A percentile compares a stretch with the other conserved stretches of the same genome.
Conservation (phyloP, 2,797 vertebrate species). For the Xenentodon cancila region DNA sequence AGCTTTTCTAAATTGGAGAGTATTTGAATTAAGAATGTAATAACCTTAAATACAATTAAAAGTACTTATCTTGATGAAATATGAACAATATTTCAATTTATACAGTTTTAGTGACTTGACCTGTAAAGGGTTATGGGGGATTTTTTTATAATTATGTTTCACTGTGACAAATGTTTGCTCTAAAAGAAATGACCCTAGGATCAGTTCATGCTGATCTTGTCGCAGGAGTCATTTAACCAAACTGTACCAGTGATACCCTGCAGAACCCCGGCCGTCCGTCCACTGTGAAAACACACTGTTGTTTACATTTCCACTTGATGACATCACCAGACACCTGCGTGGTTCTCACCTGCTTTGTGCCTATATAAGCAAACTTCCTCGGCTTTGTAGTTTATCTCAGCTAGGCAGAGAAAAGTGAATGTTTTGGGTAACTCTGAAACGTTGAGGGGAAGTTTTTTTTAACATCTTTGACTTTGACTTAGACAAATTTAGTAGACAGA, state of each 20-base stretch:
- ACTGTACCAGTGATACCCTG: slow-evolving; percentile 40
- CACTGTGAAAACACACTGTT: slow-evolving; percentile 63
- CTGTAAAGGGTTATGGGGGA: slow-evolving; percentile 32
- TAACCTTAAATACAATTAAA: slow-evolving; percentile 1
- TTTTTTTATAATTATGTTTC: slow-evolving; percentile 42
- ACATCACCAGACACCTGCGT: slow-evolving; percentile 77
- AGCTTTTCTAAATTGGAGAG: neutral
- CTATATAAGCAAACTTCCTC: slow-evolving; percentile 61
- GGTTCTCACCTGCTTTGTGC: slow-evolving; percentile 70
- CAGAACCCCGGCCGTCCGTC: slow-evolving; percentile 64
- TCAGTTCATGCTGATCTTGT: slow-evolving; percentile 53
- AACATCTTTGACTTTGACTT: no score
- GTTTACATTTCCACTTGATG: slow-evolving; percentile 75
- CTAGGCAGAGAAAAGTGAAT: slow-evolving; percentile 29
- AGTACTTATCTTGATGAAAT: no score
- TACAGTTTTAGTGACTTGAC: slow-evolving; percentile 29
- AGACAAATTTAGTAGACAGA: no score
- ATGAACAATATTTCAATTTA: slow-evolving; percentile 21
- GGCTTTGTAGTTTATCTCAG: slow-evolving; percentile 49
- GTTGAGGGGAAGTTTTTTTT: no score
- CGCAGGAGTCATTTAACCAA: slow-evolving; percentile 42
- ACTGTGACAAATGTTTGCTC: slow-evolving; percentile 50
- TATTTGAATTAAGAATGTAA: neutral
- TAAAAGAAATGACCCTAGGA: slow-evolving; percentile 44
- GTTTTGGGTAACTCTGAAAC: slow-evolving; percentile 8